A percentile compares a stretch with the other conserved stretches of the same genome.
phyloP scores from a whole-genome alignment of 2,113 vertebrate species.

The Onychostruthus taczanowskii region DNA sequence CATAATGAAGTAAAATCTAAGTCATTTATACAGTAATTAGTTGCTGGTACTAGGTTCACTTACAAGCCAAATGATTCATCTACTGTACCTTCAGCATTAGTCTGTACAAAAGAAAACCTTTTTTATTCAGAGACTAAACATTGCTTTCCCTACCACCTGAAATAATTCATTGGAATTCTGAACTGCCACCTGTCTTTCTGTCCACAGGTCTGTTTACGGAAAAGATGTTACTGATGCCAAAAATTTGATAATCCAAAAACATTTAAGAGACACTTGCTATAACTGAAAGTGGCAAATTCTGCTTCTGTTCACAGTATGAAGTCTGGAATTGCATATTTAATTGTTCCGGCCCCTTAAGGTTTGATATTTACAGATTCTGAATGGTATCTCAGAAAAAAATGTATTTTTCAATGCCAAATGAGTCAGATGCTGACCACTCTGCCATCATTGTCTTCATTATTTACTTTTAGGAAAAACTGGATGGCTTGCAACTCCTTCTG shows the following conservation, averaged over 20 bases:
- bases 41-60: background rate
- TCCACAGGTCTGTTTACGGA: background rate
- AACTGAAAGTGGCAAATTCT: background rate
- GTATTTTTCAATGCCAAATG: background rate
- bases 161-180: background rate
- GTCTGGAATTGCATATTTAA: background rate
- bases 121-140: background rate
- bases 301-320: background rate
- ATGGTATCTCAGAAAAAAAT: background rate
- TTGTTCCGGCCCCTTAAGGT: background rate
- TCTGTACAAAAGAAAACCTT: background rate
- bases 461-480: background rate
- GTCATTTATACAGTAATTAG: background rate
- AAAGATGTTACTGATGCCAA: background rate
- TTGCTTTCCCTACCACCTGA: background rate
- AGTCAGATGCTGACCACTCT: background rate
- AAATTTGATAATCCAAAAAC: conserved; percentile 5
- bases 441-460: background rate
- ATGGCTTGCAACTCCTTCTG: background rate
- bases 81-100: background rate
- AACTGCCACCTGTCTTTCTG: background rate
- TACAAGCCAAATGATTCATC: background rate
- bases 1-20: background rate
- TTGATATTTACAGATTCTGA: conserved; percentile 5
- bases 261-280: background rate